These are phyloP conservation scores for Phymorhynchus buccinoides DNA, from an alignment of 1,140 invertebrate genomes.

Conservation along the genomic window DNA sequence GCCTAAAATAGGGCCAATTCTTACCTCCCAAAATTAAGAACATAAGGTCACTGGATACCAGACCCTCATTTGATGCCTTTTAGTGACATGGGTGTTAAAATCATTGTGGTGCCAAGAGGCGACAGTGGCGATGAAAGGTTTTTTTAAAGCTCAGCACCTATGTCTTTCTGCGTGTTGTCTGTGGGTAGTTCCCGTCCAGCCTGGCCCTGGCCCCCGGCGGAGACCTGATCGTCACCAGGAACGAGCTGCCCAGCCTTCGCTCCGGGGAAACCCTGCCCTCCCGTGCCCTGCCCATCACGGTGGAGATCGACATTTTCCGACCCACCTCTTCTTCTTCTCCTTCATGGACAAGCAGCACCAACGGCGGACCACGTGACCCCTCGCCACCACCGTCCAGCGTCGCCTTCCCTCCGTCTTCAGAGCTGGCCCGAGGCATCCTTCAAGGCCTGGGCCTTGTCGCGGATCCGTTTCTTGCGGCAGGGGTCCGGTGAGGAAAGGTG, in stretches of 20 bases:
- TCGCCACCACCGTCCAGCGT: too few relatives aligned
- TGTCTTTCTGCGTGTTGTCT: neutral
- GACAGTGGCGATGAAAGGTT: neutral
- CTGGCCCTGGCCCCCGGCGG: neutral
- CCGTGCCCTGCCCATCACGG: neutral
- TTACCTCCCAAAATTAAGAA: neutral
- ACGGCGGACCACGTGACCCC: too few relatives aligned
- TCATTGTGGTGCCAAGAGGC: neutral
- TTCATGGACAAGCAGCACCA: too few relatives aligned
- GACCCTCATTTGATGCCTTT: neutral
- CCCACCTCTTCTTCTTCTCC: too few relatives aligned
- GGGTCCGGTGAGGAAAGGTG: too few relatives aligned
- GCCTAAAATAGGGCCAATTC: too few relatives aligned
- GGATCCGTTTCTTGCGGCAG: too few relatives aligned
- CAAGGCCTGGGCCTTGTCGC: too few relatives aligned
- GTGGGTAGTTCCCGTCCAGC: neutral
- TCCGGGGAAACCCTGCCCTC: neutral
- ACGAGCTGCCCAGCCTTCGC: neutral
- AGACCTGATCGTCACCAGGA: neutral
- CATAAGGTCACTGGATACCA: neutral
- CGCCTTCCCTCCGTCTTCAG: too few relatives aligned
- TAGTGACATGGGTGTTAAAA: neutral
- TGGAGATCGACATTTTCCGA: constrained; percentile 26
- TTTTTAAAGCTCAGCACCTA: neutral
- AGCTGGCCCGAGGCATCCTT: too few relatives aligned